Evolutionary conservation across 2,888 invertebrate genomes (phyloP).

Genomic region (Linnaemya tessellans): DNA sequence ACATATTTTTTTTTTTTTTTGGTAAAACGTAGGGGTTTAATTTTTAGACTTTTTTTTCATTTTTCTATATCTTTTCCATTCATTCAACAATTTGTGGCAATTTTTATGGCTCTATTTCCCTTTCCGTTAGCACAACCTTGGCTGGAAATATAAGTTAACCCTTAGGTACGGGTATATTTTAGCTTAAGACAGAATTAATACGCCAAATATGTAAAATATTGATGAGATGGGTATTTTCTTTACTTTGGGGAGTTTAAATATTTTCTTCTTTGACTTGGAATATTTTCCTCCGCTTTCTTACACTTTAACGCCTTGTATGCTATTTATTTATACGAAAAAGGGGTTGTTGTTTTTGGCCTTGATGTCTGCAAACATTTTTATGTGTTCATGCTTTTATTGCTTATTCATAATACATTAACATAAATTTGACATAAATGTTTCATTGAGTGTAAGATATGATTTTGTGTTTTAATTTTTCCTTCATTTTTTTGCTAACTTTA

Average conservation of each 20-base stretch:
- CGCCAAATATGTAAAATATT: slow-evolving; percentile 59
- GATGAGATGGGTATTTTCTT: slow-evolving; percentile 50
- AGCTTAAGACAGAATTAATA: slow-evolving; percentile 18
- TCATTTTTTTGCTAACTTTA: slow-evolving; percentile 75
- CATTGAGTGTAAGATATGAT: slow-evolving; percentile 77
- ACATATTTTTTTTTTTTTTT: slow-evolving; percentile 1
- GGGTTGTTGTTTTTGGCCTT: slow-evolving; percentile 42
- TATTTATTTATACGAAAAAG: not conserved
- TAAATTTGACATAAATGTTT: slow-evolving; percentile 81
- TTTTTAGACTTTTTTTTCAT: slow-evolving; percentile 1
- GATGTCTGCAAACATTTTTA: slow-evolving; percentile 56
- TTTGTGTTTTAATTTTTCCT: slow-evolving; percentile 65
- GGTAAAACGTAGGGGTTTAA: not conserved
- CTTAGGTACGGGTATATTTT: slow-evolving; percentile 30
- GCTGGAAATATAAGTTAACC: slow-evolving; percentile 30
- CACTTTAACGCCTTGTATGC: slow-evolving; percentile 7
- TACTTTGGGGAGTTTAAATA: slow-evolving; percentile 31
- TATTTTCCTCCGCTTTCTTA: slow-evolving; percentile 4
- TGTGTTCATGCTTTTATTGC: slow-evolving; percentile 36
- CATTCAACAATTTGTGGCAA: slow-evolving; percentile 73
- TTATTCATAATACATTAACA: slow-evolving; percentile 76
- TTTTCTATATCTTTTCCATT: slow-evolving; percentile 18
- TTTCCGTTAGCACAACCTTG: slow-evolving; percentile 62
- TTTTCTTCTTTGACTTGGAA: not conserved
- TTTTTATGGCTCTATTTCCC: slow-evolving; percentile 80